phyloP scores from a whole-genome alignment of 2,113 vertebrate species.

The Talpa occidentalis region DNA sequence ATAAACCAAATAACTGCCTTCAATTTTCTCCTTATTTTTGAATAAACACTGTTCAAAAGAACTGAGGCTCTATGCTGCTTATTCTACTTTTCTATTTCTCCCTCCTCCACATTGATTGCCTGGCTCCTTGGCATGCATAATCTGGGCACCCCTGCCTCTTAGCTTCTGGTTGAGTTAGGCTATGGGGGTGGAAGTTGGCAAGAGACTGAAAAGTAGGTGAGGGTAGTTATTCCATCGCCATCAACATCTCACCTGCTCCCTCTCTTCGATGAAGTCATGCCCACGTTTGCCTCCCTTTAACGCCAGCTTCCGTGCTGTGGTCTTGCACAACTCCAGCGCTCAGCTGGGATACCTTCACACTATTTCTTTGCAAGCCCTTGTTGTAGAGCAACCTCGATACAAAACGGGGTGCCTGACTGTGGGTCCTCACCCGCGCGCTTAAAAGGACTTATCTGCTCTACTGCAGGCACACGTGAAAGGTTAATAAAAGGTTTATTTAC shows the following conservation, averaged over 20 bases:
- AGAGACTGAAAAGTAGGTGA: neutral
- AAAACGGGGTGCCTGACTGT: no score
- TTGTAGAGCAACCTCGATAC: no score
- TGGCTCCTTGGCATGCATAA: neutral
- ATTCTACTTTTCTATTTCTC: neutral
- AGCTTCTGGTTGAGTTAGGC: neutral
- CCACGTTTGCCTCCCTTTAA: neutral
- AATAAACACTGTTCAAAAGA: conserved; percentile 37
- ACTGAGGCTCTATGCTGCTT: neutral
- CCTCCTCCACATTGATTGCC: neutral
- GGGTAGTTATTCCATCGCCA: neutral
- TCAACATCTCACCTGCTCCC: neutral
- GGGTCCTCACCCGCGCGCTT: no score
- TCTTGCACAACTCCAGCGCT: neutral
- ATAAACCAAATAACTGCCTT: conserved; percentile 52
- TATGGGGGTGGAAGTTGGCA: neutral
- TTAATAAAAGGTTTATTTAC: no score
- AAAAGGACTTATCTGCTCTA: no score
- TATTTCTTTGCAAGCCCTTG: no score
- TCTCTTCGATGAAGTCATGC: neutral
- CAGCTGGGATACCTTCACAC: neutral
- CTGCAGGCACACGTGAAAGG: no score
- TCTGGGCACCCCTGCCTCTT: neutral
- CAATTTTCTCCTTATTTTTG: conserved; percentile 56
- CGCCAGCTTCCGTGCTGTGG: neutral